These are phyloP conservation scores for Morbakka virulenta DNA, from an alignment of 30 jellyfish, hydroid and myxozoan species.

Conservation along the genomic window DNA sequence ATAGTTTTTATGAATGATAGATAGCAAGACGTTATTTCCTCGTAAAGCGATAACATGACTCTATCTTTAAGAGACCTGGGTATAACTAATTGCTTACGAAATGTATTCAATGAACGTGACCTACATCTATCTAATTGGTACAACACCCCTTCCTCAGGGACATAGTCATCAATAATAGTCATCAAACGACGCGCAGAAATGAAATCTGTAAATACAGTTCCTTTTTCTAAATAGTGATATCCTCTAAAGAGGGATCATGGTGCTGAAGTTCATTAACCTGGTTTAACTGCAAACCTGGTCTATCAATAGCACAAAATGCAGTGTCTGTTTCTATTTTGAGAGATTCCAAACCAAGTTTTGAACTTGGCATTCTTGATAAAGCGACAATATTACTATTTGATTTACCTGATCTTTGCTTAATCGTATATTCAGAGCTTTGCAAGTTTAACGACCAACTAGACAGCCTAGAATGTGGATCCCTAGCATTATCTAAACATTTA, in stretches of 20 bases:
- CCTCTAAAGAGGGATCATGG: conserved; percentile 18
- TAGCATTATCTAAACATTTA: conserved; percentile 39
- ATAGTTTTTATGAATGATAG: conserved; percentile 14
- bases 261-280: conserved; percentile 3
- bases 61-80: conserved; percentile 49
- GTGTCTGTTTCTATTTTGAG: no score
- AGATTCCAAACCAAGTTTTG: no score
- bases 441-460: conserved; percentile 68
- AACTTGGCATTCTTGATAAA: conserved; percentile 36
- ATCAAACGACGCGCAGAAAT: conserved; percentile 27
- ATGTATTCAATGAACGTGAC: conserved; percentile 15
- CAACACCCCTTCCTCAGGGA: conserved; percentile 38
- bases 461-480: conserved; percentile 43
- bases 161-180: conserved; percentile 51
- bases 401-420: conserved; percentile 50
- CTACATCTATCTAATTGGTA: conserved; percentile 35
- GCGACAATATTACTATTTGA: conserved; percentile 40
- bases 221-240: conserved; percentile 10
- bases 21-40: conserved; percentile 52
- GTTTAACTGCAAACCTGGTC: conserved; percentile 29
- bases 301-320: conserved; percentile 4
- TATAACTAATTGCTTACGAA: no score
- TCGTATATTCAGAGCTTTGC: conserved; percentile 10
- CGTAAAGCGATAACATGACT: conserved; percentile 39
- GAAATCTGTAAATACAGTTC: no score